Evolutionary conservation across 2,797 vertebrate species (phyloP).

Genomic region (Sebastes paucispinis): DNA sequence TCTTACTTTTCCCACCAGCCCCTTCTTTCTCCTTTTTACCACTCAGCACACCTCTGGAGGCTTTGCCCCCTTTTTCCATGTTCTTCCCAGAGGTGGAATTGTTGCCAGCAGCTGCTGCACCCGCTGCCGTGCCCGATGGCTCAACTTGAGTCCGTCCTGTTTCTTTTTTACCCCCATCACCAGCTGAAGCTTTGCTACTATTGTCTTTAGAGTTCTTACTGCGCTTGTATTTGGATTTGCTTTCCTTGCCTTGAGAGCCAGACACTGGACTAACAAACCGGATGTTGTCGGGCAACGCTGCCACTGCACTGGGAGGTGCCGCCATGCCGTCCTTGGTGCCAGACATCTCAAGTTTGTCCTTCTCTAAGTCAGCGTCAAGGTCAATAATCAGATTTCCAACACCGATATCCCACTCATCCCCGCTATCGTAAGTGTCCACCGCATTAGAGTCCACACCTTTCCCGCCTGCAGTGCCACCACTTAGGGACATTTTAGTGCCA

Average conservation of each 20-base stretch:
- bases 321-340: constrained; percentile 96
- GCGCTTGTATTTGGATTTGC: constrained; percentile 99
- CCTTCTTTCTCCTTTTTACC: constrained; percentile 97
- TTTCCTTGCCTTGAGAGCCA: constrained; percentile 97
- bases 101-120: constrained; percentile 78
- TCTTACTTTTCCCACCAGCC: constrained; percentile 93
- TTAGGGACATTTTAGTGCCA: constrained; percentile 99
- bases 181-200: constrained; percentile 88
- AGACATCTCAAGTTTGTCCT: constrained; percentile 99
- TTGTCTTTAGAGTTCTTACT: constrained; percentile 98
- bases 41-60: constrained; percentile 87
- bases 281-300: constrained; percentile 97
- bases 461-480: constrained; percentile 99
- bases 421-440: constrained; percentile 99
- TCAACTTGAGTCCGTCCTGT: constrained; percentile 91
- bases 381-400: constrained; percentile 99
- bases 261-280: constrained; percentile 98
- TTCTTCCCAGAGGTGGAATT: constrained; percentile 86
- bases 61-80: constrained; percentile 92
- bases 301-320: constrained; percentile 92
- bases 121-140: constrained; percentile 79
- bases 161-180: constrained; percentile 94
- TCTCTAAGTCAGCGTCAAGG: constrained; percentile 99
- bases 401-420: constrained; percentile 99
- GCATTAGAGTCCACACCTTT: constrained; percentile 99